Evolutionary conservation across 2,113 vertebrate genomes (phyloP).

Genomic region (Solea solea): DNA sequence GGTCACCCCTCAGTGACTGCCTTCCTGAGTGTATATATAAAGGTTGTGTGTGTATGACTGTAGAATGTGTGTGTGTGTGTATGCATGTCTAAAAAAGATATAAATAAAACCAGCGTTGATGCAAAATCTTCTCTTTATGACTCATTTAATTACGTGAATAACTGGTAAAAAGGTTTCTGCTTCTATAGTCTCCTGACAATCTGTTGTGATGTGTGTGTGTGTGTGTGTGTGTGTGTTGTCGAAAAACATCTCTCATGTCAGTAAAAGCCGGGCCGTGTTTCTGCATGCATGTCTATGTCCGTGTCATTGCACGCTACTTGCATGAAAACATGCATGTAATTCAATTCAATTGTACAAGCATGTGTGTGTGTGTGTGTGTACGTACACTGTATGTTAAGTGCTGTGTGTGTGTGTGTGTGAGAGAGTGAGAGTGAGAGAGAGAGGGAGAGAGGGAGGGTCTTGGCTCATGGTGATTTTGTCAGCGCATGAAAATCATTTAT

Average conservation of each 20-base stretch:
- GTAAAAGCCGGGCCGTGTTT: constrained; percentile 6
- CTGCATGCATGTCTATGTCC: constrained; percentile 43
- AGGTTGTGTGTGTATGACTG: no score
- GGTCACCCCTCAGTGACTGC: no score
- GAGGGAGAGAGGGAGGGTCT: background rate
- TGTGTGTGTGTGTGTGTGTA: constrained; percentile 15
- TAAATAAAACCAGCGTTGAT: no score
- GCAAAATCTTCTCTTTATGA: no score
- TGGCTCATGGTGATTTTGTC: constrained; percentile 49
- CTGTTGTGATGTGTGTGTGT: constrained; percentile 4
- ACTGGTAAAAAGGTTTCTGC: no score
- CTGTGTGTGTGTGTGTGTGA: constrained; percentile 13
- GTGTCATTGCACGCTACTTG: constrained; percentile 47
- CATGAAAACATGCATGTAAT: constrained; percentile 58
- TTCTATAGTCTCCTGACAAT: background rate
- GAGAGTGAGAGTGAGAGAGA: background rate
- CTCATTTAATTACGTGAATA: no score
- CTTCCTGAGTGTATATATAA: no score
- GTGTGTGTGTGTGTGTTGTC: constrained; percentile 9
- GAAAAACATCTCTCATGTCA: constrained; percentile 19
- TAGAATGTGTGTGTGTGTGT: no score
- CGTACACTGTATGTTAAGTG: background rate
- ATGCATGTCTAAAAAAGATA: no score
- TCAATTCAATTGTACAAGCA: constrained; percentile 47
- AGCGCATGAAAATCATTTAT: constrained; percentile 71